Base-by-base conservation (phyloP, 1,140 invertebrate species). In the Lanistes nyassanus region DNA sequence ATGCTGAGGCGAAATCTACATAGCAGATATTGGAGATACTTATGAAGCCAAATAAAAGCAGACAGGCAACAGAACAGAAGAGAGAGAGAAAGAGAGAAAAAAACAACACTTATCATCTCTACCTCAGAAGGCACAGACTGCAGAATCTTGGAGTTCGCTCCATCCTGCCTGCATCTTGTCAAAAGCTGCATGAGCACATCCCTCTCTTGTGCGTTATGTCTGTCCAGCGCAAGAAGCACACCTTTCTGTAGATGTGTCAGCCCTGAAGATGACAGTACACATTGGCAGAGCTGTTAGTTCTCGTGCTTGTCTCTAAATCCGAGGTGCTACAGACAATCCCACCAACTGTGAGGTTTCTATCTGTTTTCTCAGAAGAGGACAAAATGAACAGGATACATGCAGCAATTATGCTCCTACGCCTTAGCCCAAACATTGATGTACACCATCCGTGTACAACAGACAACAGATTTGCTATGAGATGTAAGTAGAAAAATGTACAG, bases 141-240 rank as follows among this genome's bases (percentile, higher is more conserved):
- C 5, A 75, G 67, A 13, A 51, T 53, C 51, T 75, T 77, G 53
- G 29, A 56, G 16, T 69, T 34, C 36, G 75, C 51, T 29, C 69
- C 74, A 67, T 81, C 81, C 31, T 60, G 65, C 29, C 76, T 75
- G 5, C 79, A 72, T 16, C 62, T 60, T 31, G 79, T 68, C 16
- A 84, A 64, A 3, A 85, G 55, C 34, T 75, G 75, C 70, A 82
- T 68, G 60, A 85, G 62, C 16, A 80, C 69, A 36, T 83, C 78
- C 36, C 80, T 68, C 53, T 85, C 84, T 21, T 82, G 79, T 37
- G 73, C 75, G 29, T 85, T 83, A 64, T 80, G 79, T 39, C 76
- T 78, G 56, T 84, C 83, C 36, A 84, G 31, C n/a, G 78, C 74
- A 60, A 77, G 73, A 23, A 85, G 71, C 11, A 83, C 69, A 5